Base-by-base conservation (phyloP, 1,140 invertebrate genomes). In the Habropoda laboriosa region DNA sequence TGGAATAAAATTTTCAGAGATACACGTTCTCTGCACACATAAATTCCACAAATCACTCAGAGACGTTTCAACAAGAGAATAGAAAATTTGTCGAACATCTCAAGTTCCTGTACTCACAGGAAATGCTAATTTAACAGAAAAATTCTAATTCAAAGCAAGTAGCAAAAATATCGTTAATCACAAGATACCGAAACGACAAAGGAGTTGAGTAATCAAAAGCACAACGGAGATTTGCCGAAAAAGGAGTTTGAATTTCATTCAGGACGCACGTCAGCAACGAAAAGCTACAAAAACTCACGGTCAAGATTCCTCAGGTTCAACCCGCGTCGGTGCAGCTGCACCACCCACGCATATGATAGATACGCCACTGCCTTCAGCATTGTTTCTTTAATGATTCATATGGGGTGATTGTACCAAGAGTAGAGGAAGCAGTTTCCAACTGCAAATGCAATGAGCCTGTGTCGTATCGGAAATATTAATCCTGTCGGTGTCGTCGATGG, bases 301-400 rank as follows among this genome's bases (percentile, higher is more conserved):
- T 57, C 79, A 79, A 81, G 85, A 86, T 86, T 86, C 83, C 80
- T 60, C 75, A 40, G 80, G 75, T 80, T 76, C 64, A 49, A 64
- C 30, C 70, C 51, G 71, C 67, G 76, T 82, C 80, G 81, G 73
- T 70, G 77, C 85, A 86, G 85, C 84, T 83, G 84, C 81, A 75
- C 83, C 85, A 83, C 85, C 85, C 84, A 86, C 85, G 81, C 85
- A 57, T 86, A 86, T 74, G 85, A 86, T 86, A 86, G 85, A 83
- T 86, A 86, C 85, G 85, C 84, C 85, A 86, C 85, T 86, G 85
- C 85, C 84, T 86, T 86, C 77, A 86, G 85, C 84, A 86, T 86
- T 86, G 85, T 86, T 86, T 86, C 85, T 86, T 86, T 86, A 86
- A 86, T 86, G 85, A 86, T 86, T 86, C 85, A 86, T 86, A 80